Evolutionary conservation across 2,113 vertebrate species (phyloP).

Genomic region (Corythoichthys intestinalis): DNA sequence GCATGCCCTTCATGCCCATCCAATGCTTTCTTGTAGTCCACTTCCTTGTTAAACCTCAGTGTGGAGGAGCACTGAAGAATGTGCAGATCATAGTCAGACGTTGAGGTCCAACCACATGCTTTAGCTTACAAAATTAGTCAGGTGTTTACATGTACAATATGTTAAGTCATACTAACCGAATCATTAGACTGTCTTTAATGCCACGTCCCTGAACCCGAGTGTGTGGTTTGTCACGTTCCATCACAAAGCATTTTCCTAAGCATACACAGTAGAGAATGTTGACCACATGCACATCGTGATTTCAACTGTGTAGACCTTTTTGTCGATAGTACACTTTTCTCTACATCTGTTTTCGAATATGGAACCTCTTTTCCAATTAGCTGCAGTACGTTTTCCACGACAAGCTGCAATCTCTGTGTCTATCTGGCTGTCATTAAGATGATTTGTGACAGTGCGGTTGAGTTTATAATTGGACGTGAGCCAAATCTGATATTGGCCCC

Average conservation of each 20-base stretch:
- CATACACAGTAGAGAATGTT: slow-evolving; percentile 24
- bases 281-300: slow-evolving; percentile 21
- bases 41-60: neutral
- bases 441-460: slow-evolving; percentile 32
- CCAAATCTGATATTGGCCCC: slow-evolving; percentile 22
- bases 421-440: slow-evolving; percentile 13
- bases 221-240: slow-evolving; percentile 1
- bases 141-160: neutral
- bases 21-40: too few species aligned
- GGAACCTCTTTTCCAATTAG: slow-evolving; percentile 6
- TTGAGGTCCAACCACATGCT: neutral
- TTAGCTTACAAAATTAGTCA: neutral
- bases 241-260: slow-evolving; percentile 12
- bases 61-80: neutral
- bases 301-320: slow-evolving; percentile 29
- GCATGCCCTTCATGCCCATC: too few species aligned
- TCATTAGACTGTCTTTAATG: neutral
- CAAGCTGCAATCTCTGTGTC: slow-evolving; percentile 16
- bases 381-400: slow-evolving; percentile 25
- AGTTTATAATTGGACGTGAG: slow-evolving; percentile 4
- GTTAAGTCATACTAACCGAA: neutral
- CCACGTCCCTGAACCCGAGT: neutral
- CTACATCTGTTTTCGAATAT: slow-evolving; percentile 48
- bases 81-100: neutral
- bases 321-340: slow-evolving; percentile 46